Base-by-base conservation (phyloP, 1,140 invertebrate genomes). In the Maconellicoccus hirsutus region DNA sequence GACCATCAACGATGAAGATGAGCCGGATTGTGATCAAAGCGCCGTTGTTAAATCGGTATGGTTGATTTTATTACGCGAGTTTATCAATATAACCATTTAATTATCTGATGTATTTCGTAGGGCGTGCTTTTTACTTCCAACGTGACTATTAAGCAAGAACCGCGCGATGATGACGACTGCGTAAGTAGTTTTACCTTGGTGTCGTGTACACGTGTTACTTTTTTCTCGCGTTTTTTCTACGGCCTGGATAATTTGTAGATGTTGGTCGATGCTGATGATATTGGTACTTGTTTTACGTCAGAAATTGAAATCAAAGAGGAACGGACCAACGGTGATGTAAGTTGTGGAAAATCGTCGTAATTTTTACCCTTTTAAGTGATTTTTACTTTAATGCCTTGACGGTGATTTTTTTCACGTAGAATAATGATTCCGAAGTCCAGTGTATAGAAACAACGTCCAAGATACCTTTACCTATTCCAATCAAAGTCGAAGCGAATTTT, bases 241-340 rank as follows among this genome's bases (percentile, higher is more conserved):
- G n/a, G n/a, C n/a, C n/a, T n/a, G n/a, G n/a, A n/a, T 38, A 52
- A 16, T 52, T 52, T 52, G 6, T 52, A 52, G 42, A 52, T 52
- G 42, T 52, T 52, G n/a, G 42, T 52, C n/a, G 42, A 52, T 16
- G 4, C 42, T 2, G 16, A 52, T 16, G 42, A 52, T 19, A 19
- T 52, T 19, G 42, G 42, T 19, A 52, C 42, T 16, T 52, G 42
- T 52, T 52, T 52, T 16, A 52, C 42, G 2, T 52, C 42, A 3
- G 42, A 52, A 52, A 52, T 52, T 19, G 42, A 52, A 52, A 52
- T 52, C 42, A 52, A 52, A 52, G 42, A 52, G 16, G 42, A 52
- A 52, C 42, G 42, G n/a, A 14, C 16, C n/a, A 52, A 52, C n/a
- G n/a, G 33, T 38, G n/a, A 33, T 4, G 42, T 52, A 16, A 16